Evolutionary conservation across 2,797 vertebrate genomes (phyloP).

Genomic region (Gymnoscopelus braueri): DNA sequence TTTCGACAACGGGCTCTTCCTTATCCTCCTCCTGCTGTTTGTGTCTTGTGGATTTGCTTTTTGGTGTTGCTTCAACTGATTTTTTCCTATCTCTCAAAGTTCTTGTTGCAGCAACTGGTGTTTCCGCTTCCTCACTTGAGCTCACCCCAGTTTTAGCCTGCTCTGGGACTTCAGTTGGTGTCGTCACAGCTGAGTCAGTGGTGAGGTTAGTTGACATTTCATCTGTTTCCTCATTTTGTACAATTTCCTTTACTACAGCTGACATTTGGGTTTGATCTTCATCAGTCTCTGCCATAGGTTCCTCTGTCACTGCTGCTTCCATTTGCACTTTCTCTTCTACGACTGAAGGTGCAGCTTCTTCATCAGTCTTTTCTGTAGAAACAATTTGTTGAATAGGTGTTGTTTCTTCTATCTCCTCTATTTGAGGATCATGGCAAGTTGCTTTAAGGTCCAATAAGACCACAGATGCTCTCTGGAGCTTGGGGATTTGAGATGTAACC

Average conservation of each 20-base stretch:
- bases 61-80: neutral
- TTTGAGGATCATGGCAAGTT: neutral
- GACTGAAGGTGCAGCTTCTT: neutral
- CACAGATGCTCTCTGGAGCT: neutral
- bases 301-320: conserved; percentile 23
- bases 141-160: neutral
- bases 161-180: too few species aligned
- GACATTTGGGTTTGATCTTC: neutral
- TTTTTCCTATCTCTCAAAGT: conserved; percentile 19
- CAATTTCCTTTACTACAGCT: neutral
- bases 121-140: neutral
- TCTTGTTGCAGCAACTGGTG: conserved; percentile 14
- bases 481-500: neutral
- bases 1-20: neutral
- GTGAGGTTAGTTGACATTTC: too few species aligned
- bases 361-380: neutral
- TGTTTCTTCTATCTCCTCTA: neutral
- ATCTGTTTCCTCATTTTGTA: neutral
- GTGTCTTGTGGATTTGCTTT: neutral
- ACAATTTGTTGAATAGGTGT: conserved; percentile 2
- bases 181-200: too few species aligned
- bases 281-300: neutral
- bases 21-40: conserved; percentile 3
- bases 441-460: neutral
- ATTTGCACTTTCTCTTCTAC: neutral